Evolutionary conservation across 2,888 invertebrate genomes (phyloP), one percentile per base, ranked within the genome.

Genomic region (Lamproptera curius): DNA sequence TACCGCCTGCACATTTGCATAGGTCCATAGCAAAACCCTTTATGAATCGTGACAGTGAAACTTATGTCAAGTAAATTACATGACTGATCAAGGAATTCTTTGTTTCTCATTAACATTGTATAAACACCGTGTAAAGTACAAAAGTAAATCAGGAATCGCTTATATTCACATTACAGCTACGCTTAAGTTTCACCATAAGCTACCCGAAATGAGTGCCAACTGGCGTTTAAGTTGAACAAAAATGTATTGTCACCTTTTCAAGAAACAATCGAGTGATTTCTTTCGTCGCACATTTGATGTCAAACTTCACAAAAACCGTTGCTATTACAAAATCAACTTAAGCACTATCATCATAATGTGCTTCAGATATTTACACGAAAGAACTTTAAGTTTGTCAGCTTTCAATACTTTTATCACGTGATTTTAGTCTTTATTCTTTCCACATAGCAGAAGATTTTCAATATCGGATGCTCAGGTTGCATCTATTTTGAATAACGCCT

Each of bases 221-320:
- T 60, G 40, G 13, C 48, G 70, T 70, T 72, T 70, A 62, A 53
- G 58, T 59, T 67, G 63, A 67, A 72, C 73, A 68, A 73, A 72
- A 76, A 71, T 69, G 64, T 77, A 81, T 85, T 83, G 85, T 85
- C 85, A 81, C 85, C 85, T 80, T 72, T 78, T 81, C 74, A 70
- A 49, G 60, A 68, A 70, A 80, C 79, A 80, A 82, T 81, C 80
- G 76, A 67, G 69, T 66, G 74, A 76, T 81, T 82, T 79, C 63
- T 70, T 58, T 59, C 63, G 72, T 71, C 58, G 40, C 16, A 38
- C 51, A 34, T 1, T 23, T 10, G 39, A 2, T 1, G 39, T 23
- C 45, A 31, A 43, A 42, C 33, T 13, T 23, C 14, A 4, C 2
- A 35, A 51, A 44, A 8, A 26, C 8, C 3, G 35, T 16, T n/a